A percentile compares a stretch with the other conserved stretches of the same genome.
These are phyloP conservation scores for Alethe castanea DNA, from an alignment of 2,113 vertebrate genomes.

Conservation along the genomic window DNA sequence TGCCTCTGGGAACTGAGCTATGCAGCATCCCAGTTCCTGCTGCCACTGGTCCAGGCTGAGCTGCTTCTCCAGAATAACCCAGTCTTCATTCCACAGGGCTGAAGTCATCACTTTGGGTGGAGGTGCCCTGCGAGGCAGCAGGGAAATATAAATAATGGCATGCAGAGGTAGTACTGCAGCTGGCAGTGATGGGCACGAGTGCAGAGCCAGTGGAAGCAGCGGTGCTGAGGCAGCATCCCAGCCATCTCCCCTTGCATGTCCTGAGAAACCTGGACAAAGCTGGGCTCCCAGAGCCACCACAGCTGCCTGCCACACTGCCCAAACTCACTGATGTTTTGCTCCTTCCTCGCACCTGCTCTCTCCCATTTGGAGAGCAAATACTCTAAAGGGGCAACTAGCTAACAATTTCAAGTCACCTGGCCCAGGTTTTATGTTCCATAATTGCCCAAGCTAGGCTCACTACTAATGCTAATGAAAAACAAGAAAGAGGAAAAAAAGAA, in stretches of 20 bases:
- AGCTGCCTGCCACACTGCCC: neutral
- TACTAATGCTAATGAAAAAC: neutral
- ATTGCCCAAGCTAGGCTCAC: neutral
- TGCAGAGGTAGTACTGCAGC: neutral
- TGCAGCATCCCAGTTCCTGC: neutral
- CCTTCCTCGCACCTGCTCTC: neutral
- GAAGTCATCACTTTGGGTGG: constrained; percentile 2
- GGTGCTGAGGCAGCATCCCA: neutral
- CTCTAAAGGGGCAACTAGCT: neutral
- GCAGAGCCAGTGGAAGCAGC: neutral
- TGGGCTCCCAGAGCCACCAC: neutral
- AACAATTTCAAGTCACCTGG: neutral
- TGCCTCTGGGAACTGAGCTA: neutral
- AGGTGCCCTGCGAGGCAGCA: neutral
- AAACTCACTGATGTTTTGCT: neutral
- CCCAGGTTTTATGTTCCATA: neutral
- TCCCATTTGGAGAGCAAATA: neutral
- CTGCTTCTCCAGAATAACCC: neutral
- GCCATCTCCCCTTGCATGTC: neutral
- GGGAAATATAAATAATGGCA: neutral
- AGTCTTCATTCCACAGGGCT: neutral
- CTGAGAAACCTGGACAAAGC: neutral
- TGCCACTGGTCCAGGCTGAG: neutral
- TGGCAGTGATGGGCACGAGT: neutral
- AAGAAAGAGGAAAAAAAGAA: neutral